phyloP scores from a whole-genome alignment of 2,113 vertebrate species.

The Cryptotis parvus region DNA sequence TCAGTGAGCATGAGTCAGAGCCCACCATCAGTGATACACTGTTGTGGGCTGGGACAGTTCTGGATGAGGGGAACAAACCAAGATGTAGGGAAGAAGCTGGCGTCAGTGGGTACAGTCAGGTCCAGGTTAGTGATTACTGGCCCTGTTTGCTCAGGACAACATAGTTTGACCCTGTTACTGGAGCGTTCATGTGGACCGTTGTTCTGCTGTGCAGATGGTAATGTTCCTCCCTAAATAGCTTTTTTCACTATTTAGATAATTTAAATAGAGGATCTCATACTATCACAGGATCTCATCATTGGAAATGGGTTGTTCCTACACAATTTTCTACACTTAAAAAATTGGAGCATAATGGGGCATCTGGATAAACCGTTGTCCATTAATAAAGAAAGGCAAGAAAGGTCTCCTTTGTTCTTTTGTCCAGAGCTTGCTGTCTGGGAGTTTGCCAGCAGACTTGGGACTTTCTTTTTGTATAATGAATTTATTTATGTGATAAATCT shows the following conservation, averaged over 20 bases:
- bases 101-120: background rate
- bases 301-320: slow-evolving; percentile 17
- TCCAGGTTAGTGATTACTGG: background rate
- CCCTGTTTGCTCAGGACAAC: background rate
- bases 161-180: slow-evolving; percentile 14
- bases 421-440: background rate
- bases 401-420: background rate
- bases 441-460: background rate
- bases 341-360: background rate
- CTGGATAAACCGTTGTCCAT: background rate
- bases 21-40: background rate
- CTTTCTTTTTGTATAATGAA: background rate
- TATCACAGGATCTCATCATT: background rate
- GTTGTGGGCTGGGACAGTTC: background rate
- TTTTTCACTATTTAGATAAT: background rate
- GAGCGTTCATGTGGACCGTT: background rate
- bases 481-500: background rate
- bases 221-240: background rate
- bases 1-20: slow-evolving; percentile 12
- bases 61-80: background rate
- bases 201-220: slow-evolving; percentile 18
- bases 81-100: background rate
- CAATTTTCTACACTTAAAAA: background rate
- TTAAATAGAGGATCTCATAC: background rate
- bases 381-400: background rate